Evolutionary conservation across 2,113 vertebrate species (phyloP).

Genomic region (Rhynchomys soricoides): DNA sequence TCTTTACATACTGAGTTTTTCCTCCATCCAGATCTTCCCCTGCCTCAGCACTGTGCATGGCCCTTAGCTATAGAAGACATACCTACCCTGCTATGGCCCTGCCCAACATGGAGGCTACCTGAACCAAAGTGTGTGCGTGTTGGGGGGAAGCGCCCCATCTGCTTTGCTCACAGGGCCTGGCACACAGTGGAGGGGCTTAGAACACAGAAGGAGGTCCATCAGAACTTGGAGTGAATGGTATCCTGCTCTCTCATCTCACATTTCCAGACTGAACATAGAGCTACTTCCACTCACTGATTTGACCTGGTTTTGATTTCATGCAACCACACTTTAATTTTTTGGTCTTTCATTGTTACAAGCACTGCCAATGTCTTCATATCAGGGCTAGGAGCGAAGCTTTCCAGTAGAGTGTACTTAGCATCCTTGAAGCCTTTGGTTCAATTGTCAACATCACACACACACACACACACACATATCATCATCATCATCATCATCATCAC

Average conservation of each 20-base stretch:
- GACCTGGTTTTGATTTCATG: neutral
- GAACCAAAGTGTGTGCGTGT: neutral
- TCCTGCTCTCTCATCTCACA: neutral
- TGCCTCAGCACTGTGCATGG: fast-evolving
- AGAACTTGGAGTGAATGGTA: neutral
- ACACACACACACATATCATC: neutral
- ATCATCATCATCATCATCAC: too few species aligned
- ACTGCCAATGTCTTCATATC: neutral
- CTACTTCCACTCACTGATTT: neutral
- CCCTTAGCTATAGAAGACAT: too few species aligned
- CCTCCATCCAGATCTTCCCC: neutral
- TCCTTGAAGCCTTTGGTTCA: neutral
- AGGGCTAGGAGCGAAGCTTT: neutral
- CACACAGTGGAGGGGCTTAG: neutral
- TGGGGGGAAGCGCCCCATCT: neutral
- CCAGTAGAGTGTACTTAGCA: neutral
- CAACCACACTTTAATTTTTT: neutral
- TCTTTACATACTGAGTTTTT: neutral
- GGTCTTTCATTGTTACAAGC: neutral
- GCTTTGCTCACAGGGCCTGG: neutral
- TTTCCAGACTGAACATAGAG: neutral
- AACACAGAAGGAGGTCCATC: neutral
- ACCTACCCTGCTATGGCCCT: neutral
- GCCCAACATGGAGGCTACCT: neutral
- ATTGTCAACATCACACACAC: neutral